phyloP scores from a whole-genome alignment of 2,888 invertebrate species.

The Pollenia griseotomentosa region DNA sequence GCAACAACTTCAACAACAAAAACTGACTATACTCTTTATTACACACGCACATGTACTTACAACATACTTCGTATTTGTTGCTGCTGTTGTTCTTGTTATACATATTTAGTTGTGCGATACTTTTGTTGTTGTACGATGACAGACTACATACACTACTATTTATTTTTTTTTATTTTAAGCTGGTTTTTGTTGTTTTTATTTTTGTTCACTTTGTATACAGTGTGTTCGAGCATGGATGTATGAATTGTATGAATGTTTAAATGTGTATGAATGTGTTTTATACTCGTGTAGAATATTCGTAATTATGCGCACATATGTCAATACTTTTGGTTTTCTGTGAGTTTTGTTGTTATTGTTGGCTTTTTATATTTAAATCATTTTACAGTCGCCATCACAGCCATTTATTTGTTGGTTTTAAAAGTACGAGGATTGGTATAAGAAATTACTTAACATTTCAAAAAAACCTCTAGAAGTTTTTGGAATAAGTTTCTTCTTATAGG shows the following conservation, averaged over 20 bases:
- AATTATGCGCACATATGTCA: constrained; percentile 73
- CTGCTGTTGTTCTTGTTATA: constrained; percentile 44
- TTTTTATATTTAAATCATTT: constrained; percentile 71
- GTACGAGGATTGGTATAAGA: background rate
- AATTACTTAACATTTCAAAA: background rate
- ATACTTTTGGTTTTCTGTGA: constrained; percentile 68
- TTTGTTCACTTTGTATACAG: constrained; percentile 53
- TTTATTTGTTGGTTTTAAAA: constrained; percentile 47
- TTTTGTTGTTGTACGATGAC: constrained; percentile 41
- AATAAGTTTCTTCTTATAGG: too few relatives aligned
- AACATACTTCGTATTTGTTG: constrained; percentile 23
- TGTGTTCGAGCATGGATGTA: constrained; percentile 27
- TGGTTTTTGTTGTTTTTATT: constrained; percentile 55
- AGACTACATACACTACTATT: constrained; percentile 63
- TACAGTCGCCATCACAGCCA: constrained; percentile 67
- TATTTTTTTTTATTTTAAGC: constrained; percentile 63
- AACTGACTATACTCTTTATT: constrained; percentile 25
- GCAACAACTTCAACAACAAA: constrained; percentile 25
- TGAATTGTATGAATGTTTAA: background rate
- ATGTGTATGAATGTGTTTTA: background rate
- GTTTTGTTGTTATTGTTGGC: constrained; percentile 47
- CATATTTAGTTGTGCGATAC: constrained; percentile 39
- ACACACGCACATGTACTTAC: constrained; percentile 53
- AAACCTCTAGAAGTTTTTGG: too few relatives aligned
- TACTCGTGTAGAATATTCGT: constrained; percentile 67